Evolutionary conservation across 2,113 vertebrate genomes (phyloP).

Genomic region (Limanda limanda): DNA sequence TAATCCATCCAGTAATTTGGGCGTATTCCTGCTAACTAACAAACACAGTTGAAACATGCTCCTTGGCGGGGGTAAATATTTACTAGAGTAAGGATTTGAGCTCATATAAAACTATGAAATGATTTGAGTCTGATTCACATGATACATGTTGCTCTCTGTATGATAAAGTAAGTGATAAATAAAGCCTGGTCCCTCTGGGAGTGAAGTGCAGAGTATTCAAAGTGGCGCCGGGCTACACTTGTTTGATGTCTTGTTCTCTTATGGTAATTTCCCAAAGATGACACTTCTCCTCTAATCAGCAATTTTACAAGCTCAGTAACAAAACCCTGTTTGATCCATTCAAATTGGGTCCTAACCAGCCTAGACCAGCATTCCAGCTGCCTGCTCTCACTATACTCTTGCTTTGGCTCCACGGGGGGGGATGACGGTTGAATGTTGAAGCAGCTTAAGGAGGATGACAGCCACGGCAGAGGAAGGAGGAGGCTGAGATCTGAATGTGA

Average conservation of each 20-base stretch:
- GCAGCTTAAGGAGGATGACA: slow-evolving; percentile 66
- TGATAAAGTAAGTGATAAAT: slow-evolving; percentile 14
- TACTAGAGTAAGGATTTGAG: too few species aligned
- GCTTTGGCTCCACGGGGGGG: slow-evolving; percentile 51
- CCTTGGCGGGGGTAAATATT: too few species aligned
- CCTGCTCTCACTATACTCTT: slow-evolving; percentile 54
- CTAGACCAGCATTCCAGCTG: slow-evolving; percentile 35
- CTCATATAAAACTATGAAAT: too few species aligned
- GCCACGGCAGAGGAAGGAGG: slow-evolving; percentile 61
- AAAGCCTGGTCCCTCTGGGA: neutral
- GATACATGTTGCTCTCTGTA: neutral
- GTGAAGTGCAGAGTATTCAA: slow-evolving; percentile 10
- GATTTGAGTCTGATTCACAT: neutral
- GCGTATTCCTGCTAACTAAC: too few species aligned
- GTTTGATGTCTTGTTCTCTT: slow-evolving; percentile 43
- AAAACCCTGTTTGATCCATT: slow-evolving; percentile 50
- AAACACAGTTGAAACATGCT: too few species aligned
- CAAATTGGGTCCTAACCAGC: slow-evolving; percentile 46
- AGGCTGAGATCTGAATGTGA: slow-evolving; percentile 58
- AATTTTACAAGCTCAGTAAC: slow-evolving; percentile 53
- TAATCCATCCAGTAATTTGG: too few species aligned
- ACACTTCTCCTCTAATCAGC: slow-evolving; percentile 61
- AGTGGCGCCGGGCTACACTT: slow-evolving; percentile 5
- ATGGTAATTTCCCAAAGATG: slow-evolving; percentile 55
- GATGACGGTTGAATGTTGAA: slow-evolving; percentile 72